Percentiles rank a stretch among this genome's conserved stretches.
phyloP scores from a whole-genome alignment of 2,113 vertebrate genomes.

The Nesoenas mayeri region DNA sequence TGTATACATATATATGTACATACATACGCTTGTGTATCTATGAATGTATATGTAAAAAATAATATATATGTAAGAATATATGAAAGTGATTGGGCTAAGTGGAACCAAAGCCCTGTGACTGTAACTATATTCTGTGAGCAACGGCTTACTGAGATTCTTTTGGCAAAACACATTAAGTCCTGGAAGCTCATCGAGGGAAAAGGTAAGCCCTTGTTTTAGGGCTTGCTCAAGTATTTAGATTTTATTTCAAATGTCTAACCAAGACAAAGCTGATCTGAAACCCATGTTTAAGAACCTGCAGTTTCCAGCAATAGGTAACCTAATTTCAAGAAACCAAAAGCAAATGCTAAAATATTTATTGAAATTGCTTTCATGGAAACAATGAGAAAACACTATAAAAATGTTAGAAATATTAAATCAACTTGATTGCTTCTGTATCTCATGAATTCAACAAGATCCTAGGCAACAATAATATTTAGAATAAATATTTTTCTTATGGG shows the following conservation, averaged over 20 bases:
- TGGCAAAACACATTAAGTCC: not conserved
- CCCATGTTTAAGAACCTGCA: not conserved
- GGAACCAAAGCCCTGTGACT: not conserved
- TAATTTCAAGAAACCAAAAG: slow-evolving; percentile 47
- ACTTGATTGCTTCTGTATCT: slow-evolving; percentile 37
- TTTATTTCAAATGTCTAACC: slow-evolving; percentile 9
- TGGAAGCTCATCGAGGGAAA: not conserved
- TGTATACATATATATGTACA: not conserved
- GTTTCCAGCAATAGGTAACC: slow-evolving; percentile 12
- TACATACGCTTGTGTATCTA: accelerated
- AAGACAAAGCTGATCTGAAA: slow-evolving; percentile 14
- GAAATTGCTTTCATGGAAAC: slow-evolving; percentile 60
- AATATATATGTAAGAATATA: not conserved
- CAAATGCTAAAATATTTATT: slow-evolving; percentile 33
- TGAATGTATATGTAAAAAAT: not conserved
- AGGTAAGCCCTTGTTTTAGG: not conserved
- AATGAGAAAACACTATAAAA: slow-evolving; percentile 50
- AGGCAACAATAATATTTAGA: slow-evolving; percentile 69
- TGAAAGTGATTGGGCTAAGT: not conserved
- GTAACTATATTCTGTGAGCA: not conserved
- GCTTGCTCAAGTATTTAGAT: not conserved
- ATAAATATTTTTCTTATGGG: slow-evolving; percentile 59
- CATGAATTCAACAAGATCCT: slow-evolving; percentile 55
- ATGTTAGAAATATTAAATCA: slow-evolving; percentile 46
- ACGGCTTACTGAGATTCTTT: not conserved